Percentiles rank a stretch among this genome's conserved stretches.
These are phyloP conservation scores for Trachops cirrhosus DNA, from an alignment of 2,797 vertebrate species.

Conservation along the genomic window DNA sequence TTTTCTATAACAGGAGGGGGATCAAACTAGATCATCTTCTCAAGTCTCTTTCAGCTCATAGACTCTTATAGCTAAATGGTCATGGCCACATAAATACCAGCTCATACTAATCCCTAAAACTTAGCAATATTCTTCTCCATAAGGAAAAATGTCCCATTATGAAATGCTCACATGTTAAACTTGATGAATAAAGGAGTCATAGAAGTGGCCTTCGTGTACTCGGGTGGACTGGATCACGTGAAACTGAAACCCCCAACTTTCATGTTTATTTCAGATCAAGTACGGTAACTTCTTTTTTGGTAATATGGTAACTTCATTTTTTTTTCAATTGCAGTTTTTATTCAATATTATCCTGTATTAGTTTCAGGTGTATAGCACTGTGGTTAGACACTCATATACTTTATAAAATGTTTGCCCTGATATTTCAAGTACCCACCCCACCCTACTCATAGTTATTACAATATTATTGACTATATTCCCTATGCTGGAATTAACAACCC, in stretches of 20 bases:
- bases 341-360: no score
- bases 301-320: no score
- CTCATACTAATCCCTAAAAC: neutral
- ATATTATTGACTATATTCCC: no score
- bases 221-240: neutral
- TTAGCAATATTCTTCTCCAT: neutral
- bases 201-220: neutral
- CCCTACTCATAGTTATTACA: no score
- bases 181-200: neutral
- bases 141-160: neutral
- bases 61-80: neutral
- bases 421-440: no score
- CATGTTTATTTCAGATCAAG: constrained; percentile 6
- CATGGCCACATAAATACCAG: neutral
- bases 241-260: neutral
- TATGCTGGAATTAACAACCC: no score
- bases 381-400: no score
- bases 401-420: no score
- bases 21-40: neutral
- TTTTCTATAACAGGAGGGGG: neutral
- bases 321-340: no score
- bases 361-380: no score
- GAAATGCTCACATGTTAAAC: neutral
- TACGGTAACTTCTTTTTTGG: neutral
- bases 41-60: neutral